Conservation (phyloP, 2,888 invertebrate species). For the Callimorpha dominula region DNA sequence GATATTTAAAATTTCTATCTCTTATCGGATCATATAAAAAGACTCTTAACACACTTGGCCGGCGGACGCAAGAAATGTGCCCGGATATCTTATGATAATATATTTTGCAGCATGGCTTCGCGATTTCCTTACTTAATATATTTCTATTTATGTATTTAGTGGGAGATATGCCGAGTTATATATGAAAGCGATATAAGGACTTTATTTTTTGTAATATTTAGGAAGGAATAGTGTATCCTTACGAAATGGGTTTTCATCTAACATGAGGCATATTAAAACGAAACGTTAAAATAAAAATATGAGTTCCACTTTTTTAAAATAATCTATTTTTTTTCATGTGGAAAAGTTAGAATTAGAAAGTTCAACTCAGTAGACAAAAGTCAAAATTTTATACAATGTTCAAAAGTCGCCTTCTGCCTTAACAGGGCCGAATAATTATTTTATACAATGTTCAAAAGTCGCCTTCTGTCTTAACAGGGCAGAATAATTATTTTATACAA, state of each 20-base stretch:
- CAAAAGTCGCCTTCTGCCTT: too few relatives aligned
- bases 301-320: too few relatives aligned
- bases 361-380: too few relatives aligned
- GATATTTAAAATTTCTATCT: not conserved
- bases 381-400: too few relatives aligned
- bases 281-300: too few relatives aligned
- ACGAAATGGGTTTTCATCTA: not conserved
- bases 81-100: conserved; percentile 79
- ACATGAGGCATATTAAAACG: too few relatives aligned
- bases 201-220: conserved; percentile 24
- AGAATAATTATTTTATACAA: too few relatives aligned
- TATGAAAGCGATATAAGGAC: not conserved
- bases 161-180: not conserved
- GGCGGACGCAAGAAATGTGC: conserved; percentile 72
- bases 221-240: not conserved
- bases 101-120: conserved; percentile 67
- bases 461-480: too few relatives aligned
- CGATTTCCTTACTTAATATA: conserved; percentile 66
- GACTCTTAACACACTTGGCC: conserved; percentile 51
- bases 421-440: too few relatives aligned
- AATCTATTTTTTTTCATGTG: too few relatives aligned
- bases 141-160: conserved; percentile 61
- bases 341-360: too few relatives aligned
- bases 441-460: too few relatives aligned
- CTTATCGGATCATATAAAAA: conserved; percentile 53